Evolutionary conservation across 2,113 vertebrate species (phyloP).

Genomic region (Hippocampus abdominalis): DNA sequence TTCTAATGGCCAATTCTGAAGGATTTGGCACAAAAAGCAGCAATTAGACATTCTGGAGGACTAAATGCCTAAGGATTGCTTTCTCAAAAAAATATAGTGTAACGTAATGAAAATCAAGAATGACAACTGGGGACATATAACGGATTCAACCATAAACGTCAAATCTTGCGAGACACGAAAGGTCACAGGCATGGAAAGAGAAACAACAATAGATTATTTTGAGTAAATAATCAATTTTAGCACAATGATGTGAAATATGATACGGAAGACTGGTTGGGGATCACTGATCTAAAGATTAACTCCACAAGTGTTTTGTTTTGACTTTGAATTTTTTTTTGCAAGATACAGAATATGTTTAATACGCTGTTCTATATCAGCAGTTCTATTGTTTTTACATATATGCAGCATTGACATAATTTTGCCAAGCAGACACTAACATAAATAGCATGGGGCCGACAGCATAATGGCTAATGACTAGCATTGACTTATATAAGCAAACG

Average conservation of each 20-base stretch:
- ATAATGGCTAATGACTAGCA: constrained; percentile 1
- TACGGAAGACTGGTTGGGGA: background rate
- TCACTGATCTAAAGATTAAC: background rate
- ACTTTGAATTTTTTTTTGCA: background rate
- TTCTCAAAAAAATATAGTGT: background rate
- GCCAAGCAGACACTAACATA: background rate
- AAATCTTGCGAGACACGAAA: background rate
- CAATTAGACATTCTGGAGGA: background rate
- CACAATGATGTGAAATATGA: background rate
- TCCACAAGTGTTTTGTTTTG: background rate
- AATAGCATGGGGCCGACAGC: background rate
- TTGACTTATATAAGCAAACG: constrained; percentile 31
- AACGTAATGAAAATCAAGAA: too few relatives aligned
- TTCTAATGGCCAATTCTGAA: background rate
- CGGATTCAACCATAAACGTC: too few relatives aligned
- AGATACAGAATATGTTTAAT: background rate
- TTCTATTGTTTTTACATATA: too few relatives aligned
- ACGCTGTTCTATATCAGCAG: background rate
- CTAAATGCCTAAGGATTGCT: background rate
- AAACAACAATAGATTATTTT: background rate
- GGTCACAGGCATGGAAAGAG: background rate
- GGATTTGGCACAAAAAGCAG: background rate
- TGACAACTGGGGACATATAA: too few relatives aligned
- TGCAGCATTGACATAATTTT: background rate
- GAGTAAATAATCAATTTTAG: background rate